These are phyloP conservation scores for Nasalis larvatus DNA, from an alignment of 2,113 vertebrate species.

Conservation along the genomic window DNA sequence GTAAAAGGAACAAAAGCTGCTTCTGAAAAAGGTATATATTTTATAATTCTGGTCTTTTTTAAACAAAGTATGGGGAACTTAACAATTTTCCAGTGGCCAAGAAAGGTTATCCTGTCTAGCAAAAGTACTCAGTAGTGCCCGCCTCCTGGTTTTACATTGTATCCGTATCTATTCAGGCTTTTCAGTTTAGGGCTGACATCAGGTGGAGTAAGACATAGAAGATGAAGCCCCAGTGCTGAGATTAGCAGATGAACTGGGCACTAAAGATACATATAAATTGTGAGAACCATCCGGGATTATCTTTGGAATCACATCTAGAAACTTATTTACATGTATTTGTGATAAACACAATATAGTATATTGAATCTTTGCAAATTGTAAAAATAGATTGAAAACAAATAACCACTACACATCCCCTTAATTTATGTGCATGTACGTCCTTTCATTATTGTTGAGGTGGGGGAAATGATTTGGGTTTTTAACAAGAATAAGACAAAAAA, in stretches of 20 bases:
- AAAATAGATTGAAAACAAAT: conserved; percentile 27
- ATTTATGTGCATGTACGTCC: not conserved
- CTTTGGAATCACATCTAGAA: conserved; percentile 70
- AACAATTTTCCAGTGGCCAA: conserved; percentile 40
- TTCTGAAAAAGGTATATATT: conserved; percentile 46
- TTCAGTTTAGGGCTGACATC: conserved; percentile 61
- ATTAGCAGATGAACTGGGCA: conserved; percentile 69
- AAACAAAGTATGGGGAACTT: not conserved
- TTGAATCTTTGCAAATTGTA: conserved; percentile 50
- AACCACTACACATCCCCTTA: conserved; percentile 38
- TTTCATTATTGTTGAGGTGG: conserved; percentile 14
- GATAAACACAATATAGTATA: conserved; percentile 42
- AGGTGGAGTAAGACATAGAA: conserved; percentile 59
- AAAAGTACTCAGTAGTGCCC: not conserved
- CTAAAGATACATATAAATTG: conserved; percentile 54
- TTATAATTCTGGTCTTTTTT: not conserved
- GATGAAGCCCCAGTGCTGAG: conserved; percentile 51
- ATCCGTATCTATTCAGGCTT: conserved; percentile 68
- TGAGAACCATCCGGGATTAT: conserved; percentile 58
- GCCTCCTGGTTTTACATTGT: conserved; percentile 49
- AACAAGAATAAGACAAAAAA: conserved; percentile 40
- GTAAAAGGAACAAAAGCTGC: not conserved
- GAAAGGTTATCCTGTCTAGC: conserved; percentile 42
- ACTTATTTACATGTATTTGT: conserved; percentile 57
- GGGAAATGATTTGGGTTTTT: conserved; percentile 43